These are phyloP conservation scores for Hydropsyche tenuis DNA, from an alignment of 1,140 invertebrate species.

Conservation along the genomic window DNA sequence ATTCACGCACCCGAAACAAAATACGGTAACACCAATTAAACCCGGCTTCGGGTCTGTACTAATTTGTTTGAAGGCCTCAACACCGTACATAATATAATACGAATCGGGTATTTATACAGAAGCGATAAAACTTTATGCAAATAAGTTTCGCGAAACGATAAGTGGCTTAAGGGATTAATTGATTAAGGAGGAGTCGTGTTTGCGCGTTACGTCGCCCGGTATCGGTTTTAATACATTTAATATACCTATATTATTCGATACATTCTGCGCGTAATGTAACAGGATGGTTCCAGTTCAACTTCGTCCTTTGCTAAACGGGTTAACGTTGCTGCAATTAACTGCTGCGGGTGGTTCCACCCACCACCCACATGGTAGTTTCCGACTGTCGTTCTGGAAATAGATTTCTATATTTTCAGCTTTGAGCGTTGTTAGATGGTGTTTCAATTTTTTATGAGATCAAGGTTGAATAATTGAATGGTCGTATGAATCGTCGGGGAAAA, in stretches of 20 bases:
- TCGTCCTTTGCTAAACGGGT: slow-evolving; percentile 28
- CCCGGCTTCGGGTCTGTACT: background rate
- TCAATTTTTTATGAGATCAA: too few relatives aligned
- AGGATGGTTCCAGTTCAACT: slow-evolving; percentile 1
- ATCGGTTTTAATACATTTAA: slow-evolving; percentile 1
- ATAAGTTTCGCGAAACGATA: slow-evolving; percentile 21
- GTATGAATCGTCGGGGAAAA: background rate
- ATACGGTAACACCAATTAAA: background rate
- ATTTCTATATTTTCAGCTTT: too few relatives aligned
- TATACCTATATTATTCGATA: background rate
- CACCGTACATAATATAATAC: too few relatives aligned
- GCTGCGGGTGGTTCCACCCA: slow-evolving; percentile 12
- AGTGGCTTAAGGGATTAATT: slow-evolving; percentile 36
- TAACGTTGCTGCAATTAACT: slow-evolving; percentile 30
- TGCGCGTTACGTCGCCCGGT: background rate
- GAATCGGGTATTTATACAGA: background rate
- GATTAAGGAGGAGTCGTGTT: slow-evolving; percentile 18
- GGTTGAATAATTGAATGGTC: background rate
- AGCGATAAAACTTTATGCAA: slow-evolving; percentile 24
- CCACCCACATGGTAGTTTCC: background rate
- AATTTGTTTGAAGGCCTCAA: background rate
- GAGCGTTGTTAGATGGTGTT: too few relatives aligned
- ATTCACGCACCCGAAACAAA: background rate
- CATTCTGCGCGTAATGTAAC: background rate
- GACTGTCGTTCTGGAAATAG: background rate